These are phyloP conservation scores for Pagrus major DNA, from an alignment of 2,113 vertebrate species.

Conservation along the genomic window DNA sequence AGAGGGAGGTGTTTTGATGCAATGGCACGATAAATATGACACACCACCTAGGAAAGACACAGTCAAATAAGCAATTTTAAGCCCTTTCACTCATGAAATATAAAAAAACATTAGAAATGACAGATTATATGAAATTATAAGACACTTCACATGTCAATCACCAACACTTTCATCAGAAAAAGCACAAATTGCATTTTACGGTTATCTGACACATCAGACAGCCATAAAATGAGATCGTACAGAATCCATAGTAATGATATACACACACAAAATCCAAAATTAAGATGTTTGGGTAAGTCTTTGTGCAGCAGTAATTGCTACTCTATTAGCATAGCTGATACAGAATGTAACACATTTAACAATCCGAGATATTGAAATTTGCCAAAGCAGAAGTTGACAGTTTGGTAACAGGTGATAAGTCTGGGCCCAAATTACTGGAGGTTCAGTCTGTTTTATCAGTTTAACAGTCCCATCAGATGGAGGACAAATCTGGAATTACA, in stretches of 20 bases:
- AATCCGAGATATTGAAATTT: accelerated
- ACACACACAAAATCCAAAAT: background rate
- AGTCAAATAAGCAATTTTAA: accelerated
- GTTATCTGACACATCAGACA: too few relatives aligned
- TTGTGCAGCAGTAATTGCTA: background rate
- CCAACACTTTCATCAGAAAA: background rate
- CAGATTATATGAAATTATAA: too few relatives aligned
- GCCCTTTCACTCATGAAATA: background rate
- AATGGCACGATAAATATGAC: conserved; percentile 95
- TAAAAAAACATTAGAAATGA: too few relatives aligned
- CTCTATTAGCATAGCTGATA: background rate
- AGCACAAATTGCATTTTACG: too few relatives aligned
- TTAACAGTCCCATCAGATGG: background rate
- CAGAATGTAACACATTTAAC: background rate
- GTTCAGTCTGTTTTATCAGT: background rate
- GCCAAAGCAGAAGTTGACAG: background rate
- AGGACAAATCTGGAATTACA: background rate
- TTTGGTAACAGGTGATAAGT: background rate
- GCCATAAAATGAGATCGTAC: too few relatives aligned
- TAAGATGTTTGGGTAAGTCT: background rate
- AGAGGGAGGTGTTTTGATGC: conserved; percentile 93
- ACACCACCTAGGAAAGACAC: conserved; percentile 86
- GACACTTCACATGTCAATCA: background rate
- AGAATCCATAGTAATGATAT: background rate
- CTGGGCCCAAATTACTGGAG: background rate